phyloP scores from a whole-genome alignment of 35 echinoderm and acorn worm genomes.

The Ophiothrix spiculata region DNA sequence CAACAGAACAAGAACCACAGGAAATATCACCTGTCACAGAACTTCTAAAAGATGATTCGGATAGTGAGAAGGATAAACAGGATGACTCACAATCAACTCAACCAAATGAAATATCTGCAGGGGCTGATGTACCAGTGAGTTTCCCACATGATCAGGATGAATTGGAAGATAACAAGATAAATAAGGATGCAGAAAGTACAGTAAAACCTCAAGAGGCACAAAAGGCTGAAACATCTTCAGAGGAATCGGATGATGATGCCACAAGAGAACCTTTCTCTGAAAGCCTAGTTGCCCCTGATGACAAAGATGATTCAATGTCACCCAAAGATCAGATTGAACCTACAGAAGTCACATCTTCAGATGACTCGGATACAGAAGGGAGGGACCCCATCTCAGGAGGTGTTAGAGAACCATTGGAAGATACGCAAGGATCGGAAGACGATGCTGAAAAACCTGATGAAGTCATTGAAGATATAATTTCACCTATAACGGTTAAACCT shows the following conservation, averaged over 20 bases:
- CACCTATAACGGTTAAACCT: not conserved
- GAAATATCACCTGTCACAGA: not conserved
- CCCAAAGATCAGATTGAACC: no score
- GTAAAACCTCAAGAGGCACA: not conserved
- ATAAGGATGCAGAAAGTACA: not conserved
- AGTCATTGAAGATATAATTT: not conserved
- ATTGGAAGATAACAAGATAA: no score
- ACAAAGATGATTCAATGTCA: not conserved
- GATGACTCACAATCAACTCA: not conserved
- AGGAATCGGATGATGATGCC: not conserved
- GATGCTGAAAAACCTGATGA: not conserved
- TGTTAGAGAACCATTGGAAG: not conserved
- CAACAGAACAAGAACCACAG: not conserved
- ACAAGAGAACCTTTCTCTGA: not conserved
- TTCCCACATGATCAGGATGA: no score
- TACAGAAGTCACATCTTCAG: no score
- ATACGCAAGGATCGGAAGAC: not conserved
- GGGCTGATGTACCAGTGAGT: no score
- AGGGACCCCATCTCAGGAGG: not conserved
- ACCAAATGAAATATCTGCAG: no score
- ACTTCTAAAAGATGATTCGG: not conserved
- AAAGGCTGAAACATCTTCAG: not conserved
- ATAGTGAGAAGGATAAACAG: not conserved
- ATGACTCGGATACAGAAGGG: not conserved
- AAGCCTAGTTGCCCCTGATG: not conserved